Evolutionary conservation across 2,113 vertebrate species (phyloP).

Genomic region (Bostrychus sinensis): DNA sequence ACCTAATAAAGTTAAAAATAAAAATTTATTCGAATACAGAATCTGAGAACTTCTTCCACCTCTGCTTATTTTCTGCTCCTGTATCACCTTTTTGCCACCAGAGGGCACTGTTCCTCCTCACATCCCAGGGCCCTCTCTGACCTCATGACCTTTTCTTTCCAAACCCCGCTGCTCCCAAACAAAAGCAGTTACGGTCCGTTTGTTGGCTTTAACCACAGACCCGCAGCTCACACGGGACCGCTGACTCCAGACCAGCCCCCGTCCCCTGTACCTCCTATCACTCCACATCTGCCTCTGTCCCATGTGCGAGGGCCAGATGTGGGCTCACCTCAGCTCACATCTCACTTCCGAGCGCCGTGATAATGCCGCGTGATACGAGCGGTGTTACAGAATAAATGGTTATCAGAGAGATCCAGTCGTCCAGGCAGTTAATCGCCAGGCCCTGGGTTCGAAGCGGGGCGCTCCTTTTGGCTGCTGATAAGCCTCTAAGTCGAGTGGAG

Average conservation of each 20-base stretch:
- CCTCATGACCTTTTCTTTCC: constrained; percentile 57
- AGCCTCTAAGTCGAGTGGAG: constrained; percentile 54
- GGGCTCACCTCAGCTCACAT: constrained; percentile 59
- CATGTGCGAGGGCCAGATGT: constrained; percentile 68
- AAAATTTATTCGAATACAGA: too few species aligned
- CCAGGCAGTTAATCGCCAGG: constrained; percentile 75
- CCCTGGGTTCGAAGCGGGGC: constrained; percentile 50
- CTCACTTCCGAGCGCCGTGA: constrained; percentile 33
- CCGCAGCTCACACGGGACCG: too few species aligned
- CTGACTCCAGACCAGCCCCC: too few species aligned
- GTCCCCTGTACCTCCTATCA: too few species aligned
- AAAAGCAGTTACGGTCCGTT: constrained; percentile 27
- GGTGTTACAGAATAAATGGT: constrained; percentile 64
- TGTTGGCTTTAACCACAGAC: constrained; percentile 15
- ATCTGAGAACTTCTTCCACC: neutral
- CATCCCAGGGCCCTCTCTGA: constrained; percentile 18
- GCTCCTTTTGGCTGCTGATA: constrained; percentile 76
- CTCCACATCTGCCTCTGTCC: constrained; percentile 33
- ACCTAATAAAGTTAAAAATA: too few species aligned
- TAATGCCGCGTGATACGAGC: constrained; percentile 52
- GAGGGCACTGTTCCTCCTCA: constrained; percentile 52
- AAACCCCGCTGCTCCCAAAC: constrained; percentile 1
- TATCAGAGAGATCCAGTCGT: constrained; percentile 78
- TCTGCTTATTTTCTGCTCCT: too few species aligned
- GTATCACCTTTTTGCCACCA: constrained; percentile 30